These are phyloP conservation scores for Ctenochaetus hawaiiensis DNA, from an alignment of 2,797 vertebrate genomes.

Conservation along the genomic window DNA sequence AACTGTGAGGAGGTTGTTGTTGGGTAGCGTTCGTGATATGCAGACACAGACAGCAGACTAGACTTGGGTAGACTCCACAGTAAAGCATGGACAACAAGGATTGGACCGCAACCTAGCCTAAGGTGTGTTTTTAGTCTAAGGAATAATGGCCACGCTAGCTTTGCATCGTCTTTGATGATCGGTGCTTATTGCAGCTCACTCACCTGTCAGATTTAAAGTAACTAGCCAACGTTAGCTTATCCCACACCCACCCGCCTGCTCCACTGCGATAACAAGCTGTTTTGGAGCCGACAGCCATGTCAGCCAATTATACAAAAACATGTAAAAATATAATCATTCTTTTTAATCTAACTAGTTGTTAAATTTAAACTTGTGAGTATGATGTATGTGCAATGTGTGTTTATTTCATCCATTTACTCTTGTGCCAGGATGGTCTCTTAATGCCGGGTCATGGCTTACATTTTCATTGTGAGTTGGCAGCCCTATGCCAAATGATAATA, in stretches of 20 bases:
- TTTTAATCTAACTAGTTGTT: not conserved
- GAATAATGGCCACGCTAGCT: not conserved
- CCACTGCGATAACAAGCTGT: slow-evolving; percentile 12
- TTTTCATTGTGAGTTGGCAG: slow-evolving; percentile 10
- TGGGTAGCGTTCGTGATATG: slow-evolving; percentile 37
- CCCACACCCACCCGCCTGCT: slow-evolving; percentile 59
- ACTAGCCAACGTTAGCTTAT: slow-evolving; percentile 43
- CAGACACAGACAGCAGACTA: slow-evolving; percentile 31
- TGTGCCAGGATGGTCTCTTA: not conserved
- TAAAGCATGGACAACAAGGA: too few relatives aligned
- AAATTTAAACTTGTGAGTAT: not conserved
- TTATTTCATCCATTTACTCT: not conserved
- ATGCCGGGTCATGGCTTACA: slow-evolving; percentile 1
- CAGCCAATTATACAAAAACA: not conserved
- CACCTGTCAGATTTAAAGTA: slow-evolving; percentile 78
- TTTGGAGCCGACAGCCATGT: slow-evolving; percentile 10
- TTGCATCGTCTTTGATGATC: not conserved
- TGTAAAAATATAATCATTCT: not conserved
- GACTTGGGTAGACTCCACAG: slow-evolving; percentile 1
- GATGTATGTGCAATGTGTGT: not conserved
- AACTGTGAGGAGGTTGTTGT: slow-evolving; percentile 68
- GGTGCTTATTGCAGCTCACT: slow-evolving; percentile 39
- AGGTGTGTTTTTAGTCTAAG: accelerated
- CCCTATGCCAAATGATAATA: not conserved
- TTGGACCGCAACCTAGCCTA: not conserved